A percentile compares a stretch with the other conserved stretches of the same genome.
These are phyloP conservation scores for Aporrectodea caliginosa DNA, from an alignment of 1,140 invertebrate genomes.

Conservation along the genomic window DNA sequence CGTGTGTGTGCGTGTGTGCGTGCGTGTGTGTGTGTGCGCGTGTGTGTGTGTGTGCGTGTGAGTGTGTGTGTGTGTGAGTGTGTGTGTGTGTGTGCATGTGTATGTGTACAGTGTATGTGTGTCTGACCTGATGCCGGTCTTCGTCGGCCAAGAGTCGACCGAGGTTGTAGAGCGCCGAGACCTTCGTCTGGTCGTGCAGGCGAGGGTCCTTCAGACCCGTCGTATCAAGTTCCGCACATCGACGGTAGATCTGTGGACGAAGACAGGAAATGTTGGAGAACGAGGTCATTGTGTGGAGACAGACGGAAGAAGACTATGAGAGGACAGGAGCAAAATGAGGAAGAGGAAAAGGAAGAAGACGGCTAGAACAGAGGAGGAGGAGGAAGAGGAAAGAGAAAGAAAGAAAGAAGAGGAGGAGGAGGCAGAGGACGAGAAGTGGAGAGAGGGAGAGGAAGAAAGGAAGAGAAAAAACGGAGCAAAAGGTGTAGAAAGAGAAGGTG, in stretches of 20 bases:
- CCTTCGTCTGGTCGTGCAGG: slow-evolving; percentile 81
- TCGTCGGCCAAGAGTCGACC: slow-evolving; percentile 84
- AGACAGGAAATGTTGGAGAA: too few species aligned
- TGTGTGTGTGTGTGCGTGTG: slow-evolving; percentile 9
- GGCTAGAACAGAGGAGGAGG: background rate
- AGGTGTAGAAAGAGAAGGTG: background rate
- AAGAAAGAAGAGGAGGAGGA: background rate
- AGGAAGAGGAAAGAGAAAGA: background rate
- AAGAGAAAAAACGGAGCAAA: background rate
- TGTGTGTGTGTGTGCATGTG: slow-evolving; percentile 13
- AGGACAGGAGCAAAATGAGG: background rate
- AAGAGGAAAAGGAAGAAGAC: background rate
- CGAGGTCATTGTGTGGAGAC: too few species aligned
- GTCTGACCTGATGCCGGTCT: slow-evolving; percentile 63
- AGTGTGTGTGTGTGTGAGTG: slow-evolving; percentile 7
- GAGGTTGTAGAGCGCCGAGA: slow-evolving; percentile 85
- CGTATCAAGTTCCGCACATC: slow-evolving; percentile 78
- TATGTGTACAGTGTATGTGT: too few species aligned
- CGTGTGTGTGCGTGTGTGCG: slow-evolving; percentile 1
- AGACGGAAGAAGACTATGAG: background rate
- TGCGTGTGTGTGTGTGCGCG: slow-evolving; percentile 4
- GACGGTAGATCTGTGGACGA: slow-evolving; percentile 69
- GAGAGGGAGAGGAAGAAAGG: too few species aligned
- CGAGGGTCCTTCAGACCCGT: slow-evolving; percentile 80
- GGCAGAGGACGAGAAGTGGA: background rate